Evolutionary conservation across 2,888 invertebrate species (phyloP).

Genomic region (Steinernema scapterisci): DNA sequence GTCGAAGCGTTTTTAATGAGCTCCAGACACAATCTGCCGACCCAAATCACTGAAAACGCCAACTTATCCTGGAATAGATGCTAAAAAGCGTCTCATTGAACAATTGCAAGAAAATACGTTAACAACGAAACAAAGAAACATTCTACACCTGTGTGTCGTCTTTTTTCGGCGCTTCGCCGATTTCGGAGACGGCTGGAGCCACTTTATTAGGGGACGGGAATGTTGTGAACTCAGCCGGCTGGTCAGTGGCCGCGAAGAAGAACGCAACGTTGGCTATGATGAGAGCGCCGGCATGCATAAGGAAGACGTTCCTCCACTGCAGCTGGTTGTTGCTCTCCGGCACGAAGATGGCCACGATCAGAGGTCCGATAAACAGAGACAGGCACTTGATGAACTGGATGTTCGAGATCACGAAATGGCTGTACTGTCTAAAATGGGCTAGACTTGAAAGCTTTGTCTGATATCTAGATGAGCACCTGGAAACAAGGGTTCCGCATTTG

Average conservation of each 20-base stretch:
- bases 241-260: slow-evolving; percentile 51
- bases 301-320: slow-evolving; percentile 2
- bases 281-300: slow-evolving; percentile 36
- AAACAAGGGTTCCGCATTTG: slow-evolving; percentile 42
- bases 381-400: slow-evolving; percentile 64
- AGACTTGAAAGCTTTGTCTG: not conserved
- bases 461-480: not conserved
- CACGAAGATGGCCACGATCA: slow-evolving; percentile 54
- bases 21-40: slow-evolving; percentile 34
- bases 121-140: not conserved
- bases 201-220: slow-evolving; percentile 39
- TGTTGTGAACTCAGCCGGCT: slow-evolving; percentile 53
- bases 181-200: not conserved
- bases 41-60: slow-evolving; percentile 31
- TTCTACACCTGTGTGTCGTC: not conserved
- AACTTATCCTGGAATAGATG: slow-evolving; percentile 42
- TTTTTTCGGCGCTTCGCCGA: not conserved
- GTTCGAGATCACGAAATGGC: slow-evolving; percentile 63
- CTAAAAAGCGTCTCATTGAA: slow-evolving; percentile 12
- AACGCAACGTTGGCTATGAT: slow-evolving; percentile 53
- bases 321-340: slow-evolving; percentile 21
- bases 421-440: slow-evolving; percentile 57
- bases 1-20: slow-evolving; percentile 3
- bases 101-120: not conserved
- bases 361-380: slow-evolving; percentile 62